Base-by-base conservation (phyloP, 2,888 invertebrate species). In the Busseola fusca region DNA sequence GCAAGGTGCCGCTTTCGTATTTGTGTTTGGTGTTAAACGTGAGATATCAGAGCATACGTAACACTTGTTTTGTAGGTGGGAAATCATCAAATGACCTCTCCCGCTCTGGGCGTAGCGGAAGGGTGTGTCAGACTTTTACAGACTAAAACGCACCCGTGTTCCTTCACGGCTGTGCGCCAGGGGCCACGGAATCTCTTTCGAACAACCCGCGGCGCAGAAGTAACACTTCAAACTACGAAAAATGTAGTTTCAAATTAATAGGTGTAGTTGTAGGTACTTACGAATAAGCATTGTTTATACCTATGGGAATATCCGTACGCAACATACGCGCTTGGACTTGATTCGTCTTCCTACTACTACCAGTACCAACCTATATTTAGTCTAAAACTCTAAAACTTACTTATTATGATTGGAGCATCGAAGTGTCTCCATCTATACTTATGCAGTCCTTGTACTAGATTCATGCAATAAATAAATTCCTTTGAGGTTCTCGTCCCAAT, bases 401-500 rank as follows among this genome's bases (percentile, higher is more conserved):
- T 94, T 90, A 87, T 89, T 77, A 95, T 91, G 1, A 87, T 62
- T 72, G 95, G 95, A 69, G 86, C 80, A 68, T 90, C 90, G 80
- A 94, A 94, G 34, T 81, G 66, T 65, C 88, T 89, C 78, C 85
- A 83, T 79, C 91, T 91, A 78, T 93, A 94, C 67, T 91, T 94
- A 74, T 93, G 87, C 50, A 95, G 83, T n/a, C 89, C 92, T 73
- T 88, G 89, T 27, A 92, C 89, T 65, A 94, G 81, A 64, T 93
- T 87, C 30, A 79, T 82, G 65, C 93, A 93, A 69, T 92, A 91
- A 69, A 92, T 92, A 84, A 94, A 95, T 79, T 93, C 94, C 72
- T 91, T 91, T 9, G 91, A 88, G 4, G 92, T 82, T 85, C 91
- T 88, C 76, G 92, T 92, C 14, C 95, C 95, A 64, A 95, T 88